These are phyloP conservation scores for Holocentrus rufus DNA, from an alignment of 2,797 vertebrate species.

Conservation along the genomic window DNA sequence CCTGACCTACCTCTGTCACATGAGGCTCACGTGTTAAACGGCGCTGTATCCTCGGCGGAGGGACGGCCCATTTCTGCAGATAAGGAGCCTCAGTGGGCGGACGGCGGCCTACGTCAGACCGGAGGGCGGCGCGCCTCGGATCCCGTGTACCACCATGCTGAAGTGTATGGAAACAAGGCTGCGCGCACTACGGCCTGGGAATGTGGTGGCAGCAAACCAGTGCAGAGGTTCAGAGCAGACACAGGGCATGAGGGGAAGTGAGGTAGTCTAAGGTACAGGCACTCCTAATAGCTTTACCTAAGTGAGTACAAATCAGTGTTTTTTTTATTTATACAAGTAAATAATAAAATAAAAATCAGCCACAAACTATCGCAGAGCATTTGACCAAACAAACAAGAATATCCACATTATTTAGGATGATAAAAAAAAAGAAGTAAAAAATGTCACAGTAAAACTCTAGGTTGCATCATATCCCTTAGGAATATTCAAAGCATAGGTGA, in stretches of 20 bases:
- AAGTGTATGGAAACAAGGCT: conserved; percentile 74
- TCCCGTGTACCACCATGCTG: conserved; percentile 83
- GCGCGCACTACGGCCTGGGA: conserved; percentile 37
- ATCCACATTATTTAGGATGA: too few relatives aligned
- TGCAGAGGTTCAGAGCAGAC: conserved; percentile 19
- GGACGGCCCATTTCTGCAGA: conserved; percentile 69
- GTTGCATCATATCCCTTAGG: background rate
- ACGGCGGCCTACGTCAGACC: conserved; percentile 60
- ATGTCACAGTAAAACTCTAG: background rate
- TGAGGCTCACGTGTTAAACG: conserved; percentile 95
- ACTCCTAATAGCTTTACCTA: too few relatives aligned
- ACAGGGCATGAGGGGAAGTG: conserved; percentile 13
- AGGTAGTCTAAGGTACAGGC: background rate
- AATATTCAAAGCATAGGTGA: background rate
- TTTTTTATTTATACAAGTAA: too few relatives aligned
- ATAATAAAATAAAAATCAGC: too few relatives aligned
- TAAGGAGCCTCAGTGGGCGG: conserved; percentile 63
- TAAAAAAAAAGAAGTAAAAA: background rate
- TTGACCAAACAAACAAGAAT: too few relatives aligned
- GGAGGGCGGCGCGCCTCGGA: conserved; percentile 56
- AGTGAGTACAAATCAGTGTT: too few relatives aligned
- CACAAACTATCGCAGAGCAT: too few relatives aligned
- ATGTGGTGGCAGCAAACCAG: conserved; percentile 47
- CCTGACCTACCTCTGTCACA: conserved; percentile 89
- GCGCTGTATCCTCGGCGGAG: conserved; percentile 78